These are phyloP conservation scores for Periplaneta americana DNA, from an alignment of 1,140 invertebrate genomes.

Conservation along the genomic window DNA sequence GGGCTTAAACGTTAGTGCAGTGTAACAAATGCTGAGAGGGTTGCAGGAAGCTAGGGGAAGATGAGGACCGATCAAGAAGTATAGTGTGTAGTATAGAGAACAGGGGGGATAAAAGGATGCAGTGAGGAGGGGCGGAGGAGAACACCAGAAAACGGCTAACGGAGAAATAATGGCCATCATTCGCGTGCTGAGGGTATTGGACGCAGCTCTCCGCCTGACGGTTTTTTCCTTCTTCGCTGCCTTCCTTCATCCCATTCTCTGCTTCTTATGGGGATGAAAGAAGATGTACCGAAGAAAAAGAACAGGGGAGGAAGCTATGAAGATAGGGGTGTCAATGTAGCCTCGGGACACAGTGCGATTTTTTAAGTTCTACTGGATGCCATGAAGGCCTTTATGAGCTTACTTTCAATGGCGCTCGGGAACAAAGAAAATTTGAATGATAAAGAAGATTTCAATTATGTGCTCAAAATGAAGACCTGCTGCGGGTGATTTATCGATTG, in stretches of 20 bases:
- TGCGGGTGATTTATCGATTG: neutral
- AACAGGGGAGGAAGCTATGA: neutral
- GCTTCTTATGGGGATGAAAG: neutral
- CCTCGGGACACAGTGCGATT: neutral
- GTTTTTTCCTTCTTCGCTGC: too few species aligned
- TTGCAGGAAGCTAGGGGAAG: neutral
- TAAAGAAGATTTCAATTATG: neutral
- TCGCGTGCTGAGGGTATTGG: neutral
- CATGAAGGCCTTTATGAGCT: neutral
- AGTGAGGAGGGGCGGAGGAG: neutral
- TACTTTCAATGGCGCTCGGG: neutral
- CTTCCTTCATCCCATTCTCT: neutral
- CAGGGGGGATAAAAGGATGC: neutral
- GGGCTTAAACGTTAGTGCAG: neutral
- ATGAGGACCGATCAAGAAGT: neutral
- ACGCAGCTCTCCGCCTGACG: neutral
- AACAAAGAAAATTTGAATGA: neutral
- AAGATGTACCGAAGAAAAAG: neutral
- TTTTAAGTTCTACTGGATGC: neutral
- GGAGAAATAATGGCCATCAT: neutral
- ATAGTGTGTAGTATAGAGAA: too few species aligned
- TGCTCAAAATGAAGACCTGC: neutral
- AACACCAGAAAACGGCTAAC: neutral
- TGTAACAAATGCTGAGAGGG: neutral
- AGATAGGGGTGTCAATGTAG: neutral